phyloP scores from a whole-genome alignment of 2,888 invertebrate genomes.

The Apamea crenata region DNA sequence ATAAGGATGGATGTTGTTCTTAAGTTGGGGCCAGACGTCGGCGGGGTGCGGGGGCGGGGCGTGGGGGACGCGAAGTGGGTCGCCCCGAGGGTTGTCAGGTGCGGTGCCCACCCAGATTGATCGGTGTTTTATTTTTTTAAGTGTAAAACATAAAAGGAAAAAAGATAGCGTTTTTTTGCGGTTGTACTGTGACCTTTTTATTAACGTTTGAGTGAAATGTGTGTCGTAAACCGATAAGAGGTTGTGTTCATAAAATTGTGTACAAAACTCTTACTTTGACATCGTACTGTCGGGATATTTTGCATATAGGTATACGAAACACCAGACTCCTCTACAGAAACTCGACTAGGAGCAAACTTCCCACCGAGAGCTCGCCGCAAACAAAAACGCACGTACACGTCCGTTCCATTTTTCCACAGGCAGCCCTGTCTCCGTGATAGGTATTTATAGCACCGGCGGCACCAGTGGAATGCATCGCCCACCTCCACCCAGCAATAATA shows the following conservation, averaged over 20 bases:
- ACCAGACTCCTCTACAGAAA: neutral
- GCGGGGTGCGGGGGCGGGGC: conserved; percentile 56
- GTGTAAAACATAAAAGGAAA: conserved; percentile 52
- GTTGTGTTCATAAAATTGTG: conserved; percentile 4
- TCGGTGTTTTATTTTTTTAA: conserved; percentile 55
- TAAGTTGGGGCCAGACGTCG: conserved; percentile 67
- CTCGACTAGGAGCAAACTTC: conserved; percentile 17
- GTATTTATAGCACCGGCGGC: conserved; percentile 77
- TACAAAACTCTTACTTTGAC: conserved; percentile 19
- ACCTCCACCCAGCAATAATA: conserved; percentile 80
- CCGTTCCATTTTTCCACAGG: conserved; percentile 59
- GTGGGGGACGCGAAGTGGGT: conserved; percentile 72
- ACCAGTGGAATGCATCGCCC: conserved; percentile 81
- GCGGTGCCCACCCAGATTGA: conserved; percentile 56
- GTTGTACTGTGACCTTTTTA: conserved; percentile 45
- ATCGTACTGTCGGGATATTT: neutral
- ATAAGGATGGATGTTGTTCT: conserved; percentile 74
- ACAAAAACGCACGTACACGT: conserved; percentile 31
- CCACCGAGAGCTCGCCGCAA: conserved; percentile 7
- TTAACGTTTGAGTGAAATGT: conserved; percentile 37
- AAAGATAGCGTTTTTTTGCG: conserved; percentile 41
- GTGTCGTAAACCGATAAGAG: conserved; percentile 39
- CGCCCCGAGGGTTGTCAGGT: conserved; percentile 70
- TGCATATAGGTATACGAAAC: neutral
- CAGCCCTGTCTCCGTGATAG: conserved; percentile 70